These are phyloP conservation scores for Timandra comae DNA, from an alignment of 2,888 invertebrate genomes.

Conservation along the genomic window DNA sequence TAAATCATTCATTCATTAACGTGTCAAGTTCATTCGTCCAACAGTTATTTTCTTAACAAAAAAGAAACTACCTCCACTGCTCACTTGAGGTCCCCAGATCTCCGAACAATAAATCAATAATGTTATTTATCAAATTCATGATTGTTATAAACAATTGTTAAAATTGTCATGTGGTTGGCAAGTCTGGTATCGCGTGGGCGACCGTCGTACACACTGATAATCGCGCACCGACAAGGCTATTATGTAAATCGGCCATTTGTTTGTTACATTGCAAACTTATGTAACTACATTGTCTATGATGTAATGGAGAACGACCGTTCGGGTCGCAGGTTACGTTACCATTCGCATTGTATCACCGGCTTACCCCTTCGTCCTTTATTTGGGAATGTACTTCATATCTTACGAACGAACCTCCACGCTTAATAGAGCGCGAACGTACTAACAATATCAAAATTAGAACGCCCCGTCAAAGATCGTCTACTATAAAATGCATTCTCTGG, in stretches of 20 bases:
- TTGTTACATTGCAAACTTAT: conserved; percentile 58
- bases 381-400: background rate
- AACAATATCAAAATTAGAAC: too few relatives aligned
- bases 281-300: conserved; percentile 55
- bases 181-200: conserved; percentile 35
- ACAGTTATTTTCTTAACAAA: too few relatives aligned
- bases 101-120: too few relatives aligned
- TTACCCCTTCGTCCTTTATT: conserved; percentile 1
- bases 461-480: too few relatives aligned
- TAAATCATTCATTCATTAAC: background rate
- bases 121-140: conserved; percentile 2
- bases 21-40: background rate
- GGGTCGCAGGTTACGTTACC: conserved; percentile 66
- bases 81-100: too few relatives aligned
- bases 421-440: too few relatives aligned
- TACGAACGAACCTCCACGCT: background rate
- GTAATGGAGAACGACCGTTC: conserved; percentile 38
- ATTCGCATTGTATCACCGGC: conserved; percentile 13
- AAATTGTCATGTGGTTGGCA: conserved; percentile 19
- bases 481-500: too few relatives aligned
- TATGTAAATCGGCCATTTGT: conserved; percentile 68
- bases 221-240: conserved; percentile 58
- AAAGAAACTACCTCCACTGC: too few relatives aligned
- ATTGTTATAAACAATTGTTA: conserved; percentile 15
- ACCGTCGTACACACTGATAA: conserved; percentile 39